These are phyloP conservation scores for Corythornis vintsioides DNA, from an alignment of 2,113 vertebrate species.

Conservation along the genomic window DNA sequence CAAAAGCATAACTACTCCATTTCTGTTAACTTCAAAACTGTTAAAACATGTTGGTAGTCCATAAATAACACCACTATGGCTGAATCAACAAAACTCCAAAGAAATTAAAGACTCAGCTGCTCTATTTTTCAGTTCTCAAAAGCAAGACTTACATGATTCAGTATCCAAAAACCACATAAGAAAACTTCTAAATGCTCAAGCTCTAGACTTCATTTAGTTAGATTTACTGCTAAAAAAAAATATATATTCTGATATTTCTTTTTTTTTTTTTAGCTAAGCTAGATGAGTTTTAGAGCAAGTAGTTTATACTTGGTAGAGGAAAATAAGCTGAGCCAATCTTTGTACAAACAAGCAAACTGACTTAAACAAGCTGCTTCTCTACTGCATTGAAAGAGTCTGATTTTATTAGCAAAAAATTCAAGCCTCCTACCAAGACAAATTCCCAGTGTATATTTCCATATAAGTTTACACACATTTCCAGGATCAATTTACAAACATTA, in stretches of 20 bases:
- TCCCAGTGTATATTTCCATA: not conserved
- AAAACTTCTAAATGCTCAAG: not conserved
- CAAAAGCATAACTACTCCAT: not conserved
- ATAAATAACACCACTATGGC: constrained; percentile 5
- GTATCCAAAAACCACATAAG: not conserved
- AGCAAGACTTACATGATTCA: not conserved
- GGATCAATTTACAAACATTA: not conserved
- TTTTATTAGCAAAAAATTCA: not conserved
- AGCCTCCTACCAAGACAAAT: not conserved
- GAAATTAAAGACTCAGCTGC: not conserved
- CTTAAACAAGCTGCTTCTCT: not conserved
- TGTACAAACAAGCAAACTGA: not conserved
- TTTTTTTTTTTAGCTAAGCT: not conserved
- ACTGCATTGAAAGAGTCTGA: not conserved
- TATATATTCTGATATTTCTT: not conserved
- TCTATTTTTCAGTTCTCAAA: not conserved
- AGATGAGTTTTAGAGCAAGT: not conserved
- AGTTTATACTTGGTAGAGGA: not conserved
- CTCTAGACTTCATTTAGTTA: not conserved
- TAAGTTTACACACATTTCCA: not conserved
- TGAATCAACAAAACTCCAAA: constrained; percentile 7
- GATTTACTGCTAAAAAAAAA: not conserved
- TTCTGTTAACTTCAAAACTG: not conserved
- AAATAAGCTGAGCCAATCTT: not conserved
- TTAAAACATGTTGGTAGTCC: not conserved